Conservation (phyloP, 2,888 invertebrate genomes). For the Metallyticus violacea region DNA sequence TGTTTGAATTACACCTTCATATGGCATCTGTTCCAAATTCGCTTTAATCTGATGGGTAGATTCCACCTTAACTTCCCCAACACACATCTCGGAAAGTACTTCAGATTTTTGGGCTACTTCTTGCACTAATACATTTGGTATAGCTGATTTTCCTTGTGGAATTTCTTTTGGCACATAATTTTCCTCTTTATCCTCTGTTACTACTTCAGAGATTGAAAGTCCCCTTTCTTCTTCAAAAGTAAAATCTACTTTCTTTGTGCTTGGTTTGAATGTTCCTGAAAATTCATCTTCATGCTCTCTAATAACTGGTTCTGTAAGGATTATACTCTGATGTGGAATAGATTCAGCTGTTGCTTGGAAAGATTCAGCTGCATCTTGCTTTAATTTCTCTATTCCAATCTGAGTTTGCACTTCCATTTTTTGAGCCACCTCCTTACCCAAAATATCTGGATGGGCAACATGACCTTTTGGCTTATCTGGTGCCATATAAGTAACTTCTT, state of each 20-base stretch:
- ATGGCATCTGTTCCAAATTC: slow-evolving; percentile 45
- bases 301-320: slow-evolving; percentile 30
- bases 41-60: slow-evolving; percentile 39
- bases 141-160: slow-evolving; percentile 44
- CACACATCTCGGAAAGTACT: slow-evolving; percentile 38
- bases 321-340: slow-evolving; percentile 37
- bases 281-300: slow-evolving; percentile 43
- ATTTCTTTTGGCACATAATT: slow-evolving; percentile 38
- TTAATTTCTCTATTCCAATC: slow-evolving; percentile 36
- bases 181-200: slow-evolving; percentile 46
- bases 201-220: slow-evolving; percentile 46
- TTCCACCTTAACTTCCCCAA: slow-evolving; percentile 38
- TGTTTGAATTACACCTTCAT: slow-evolving; percentile 46
- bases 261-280: slow-evolving; percentile 40
- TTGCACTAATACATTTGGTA: slow-evolving; percentile 43
- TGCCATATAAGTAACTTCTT: slow-evolving; percentile 39
- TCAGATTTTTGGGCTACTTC: slow-evolving; percentile 48
- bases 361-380: slow-evolving; percentile 14
- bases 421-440: slow-evolving; percentile 41
- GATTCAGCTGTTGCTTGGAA: slow-evolving; percentile 36
- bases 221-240: slow-evolving; percentile 39
- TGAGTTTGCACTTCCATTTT: slow-evolving; percentile 41
- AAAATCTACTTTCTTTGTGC: slow-evolving; percentile 42
- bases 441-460: slow-evolving; percentile 39
- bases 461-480: slow-evolving; percentile 38